Evolutionary conservation across 2,797 vertebrate genomes (phyloP), one percentile per base, ranked within the genome.

Genomic region (Sebastes reedi): DNA sequence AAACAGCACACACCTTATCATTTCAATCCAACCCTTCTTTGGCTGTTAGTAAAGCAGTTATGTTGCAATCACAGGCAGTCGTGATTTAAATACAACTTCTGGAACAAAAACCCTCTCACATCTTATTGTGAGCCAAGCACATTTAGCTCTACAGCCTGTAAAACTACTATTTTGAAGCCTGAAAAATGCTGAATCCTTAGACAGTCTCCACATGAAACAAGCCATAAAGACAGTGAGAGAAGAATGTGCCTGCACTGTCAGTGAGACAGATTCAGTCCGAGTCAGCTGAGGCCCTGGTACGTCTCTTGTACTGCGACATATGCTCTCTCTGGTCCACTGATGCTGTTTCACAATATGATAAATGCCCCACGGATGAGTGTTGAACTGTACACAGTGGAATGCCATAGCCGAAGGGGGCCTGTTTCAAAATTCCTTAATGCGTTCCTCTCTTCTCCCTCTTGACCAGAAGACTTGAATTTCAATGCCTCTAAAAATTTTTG

Each of bases 321-420:
- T 81, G 58, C 66, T 80, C 74, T 69, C 36, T 69, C 36, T 14
- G 36, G 39, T 86, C 61, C 74, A 66, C 73, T 75, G 54, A 60
- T 84, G 72, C 80, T 32, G 62, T 86, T 88, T 86, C 86, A 79
- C 81, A 85, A 83, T 56, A 75, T 82, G 87, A 88, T 72, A 72
- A 87, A 90, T 77, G 75, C 52, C 73, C 55, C 54, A 34, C 52
- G 62, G 70, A 88, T 80, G 55, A 87, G 74, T 72, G 46, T 70
- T 74, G 62, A 75, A 82, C 67, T 66, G 61, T 54, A 60, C 72
- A 75, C 68, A 74, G 55, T 61, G 81, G 67, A 77, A 68, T 60
- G 66, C 42, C 79, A 52, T n/a, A 58, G 64, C 64, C 4, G 32
- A 39, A 72, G n/a, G 32, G 12, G 29, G 61, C 24, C 32, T 22